Evolutionary conservation across 2,113 vertebrate species (phyloP).

Genomic region (Opisthocomus hoazin): DNA sequence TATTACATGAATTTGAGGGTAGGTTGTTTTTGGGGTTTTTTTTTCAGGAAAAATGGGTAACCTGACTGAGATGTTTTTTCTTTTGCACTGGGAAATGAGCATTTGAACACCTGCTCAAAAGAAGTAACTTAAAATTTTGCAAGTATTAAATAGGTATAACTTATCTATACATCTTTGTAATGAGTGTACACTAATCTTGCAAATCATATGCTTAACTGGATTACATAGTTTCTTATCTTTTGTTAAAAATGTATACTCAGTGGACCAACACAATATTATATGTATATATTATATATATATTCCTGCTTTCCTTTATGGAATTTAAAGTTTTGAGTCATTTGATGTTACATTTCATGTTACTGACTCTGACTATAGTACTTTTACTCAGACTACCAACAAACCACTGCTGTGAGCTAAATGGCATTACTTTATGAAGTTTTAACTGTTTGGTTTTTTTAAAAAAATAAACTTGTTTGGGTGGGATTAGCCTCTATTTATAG

Average conservation of each 20-base stretch:
- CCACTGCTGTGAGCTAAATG: constrained; percentile 71
- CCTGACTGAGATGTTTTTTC: constrained; percentile 57
- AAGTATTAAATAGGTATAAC: constrained; percentile 70
- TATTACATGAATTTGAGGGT: constrained; percentile 12
- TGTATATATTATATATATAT: constrained; percentile 78
- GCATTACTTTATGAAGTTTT: constrained; percentile 75
- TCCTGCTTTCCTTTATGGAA: constrained; percentile 64
- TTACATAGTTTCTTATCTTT: constrained; percentile 71
- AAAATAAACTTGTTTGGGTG: constrained; percentile 38
- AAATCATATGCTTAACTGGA: constrained; percentile 73
- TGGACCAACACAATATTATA: constrained; percentile 78
- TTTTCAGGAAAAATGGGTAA: constrained; percentile 64
- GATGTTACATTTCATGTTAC: constrained; percentile 68
- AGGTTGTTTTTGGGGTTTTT: too few species aligned
- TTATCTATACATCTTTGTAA: constrained; percentile 71
- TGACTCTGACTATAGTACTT: constrained; percentile 67
- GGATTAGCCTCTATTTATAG: constrained; percentile 73
- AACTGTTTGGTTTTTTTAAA: constrained; percentile 64
- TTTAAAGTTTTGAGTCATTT: constrained; percentile 67
- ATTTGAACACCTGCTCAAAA: constrained; percentile 68
- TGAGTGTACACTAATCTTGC: constrained; percentile 72
- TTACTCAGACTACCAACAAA: constrained; percentile 66
- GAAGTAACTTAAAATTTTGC: constrained; percentile 60
- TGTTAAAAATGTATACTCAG: constrained; percentile 74
- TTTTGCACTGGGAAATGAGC: constrained; percentile 77